phyloP scores from a whole-genome alignment of 2,888 invertebrate species.

The Brachylomia viminalis region DNA sequence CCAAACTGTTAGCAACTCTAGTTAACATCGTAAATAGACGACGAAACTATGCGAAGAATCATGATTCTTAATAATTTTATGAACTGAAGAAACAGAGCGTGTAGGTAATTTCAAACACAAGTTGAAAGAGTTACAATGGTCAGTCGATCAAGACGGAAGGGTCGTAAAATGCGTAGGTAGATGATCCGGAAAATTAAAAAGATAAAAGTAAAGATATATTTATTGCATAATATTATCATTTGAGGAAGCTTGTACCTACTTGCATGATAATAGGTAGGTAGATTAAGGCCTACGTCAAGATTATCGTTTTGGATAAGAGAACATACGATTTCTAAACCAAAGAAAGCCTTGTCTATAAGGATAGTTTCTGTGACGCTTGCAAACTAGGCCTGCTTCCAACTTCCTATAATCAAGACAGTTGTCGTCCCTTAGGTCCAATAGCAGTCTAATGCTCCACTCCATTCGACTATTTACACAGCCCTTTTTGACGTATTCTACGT shows the following conservation, averaged over 20 bases:
- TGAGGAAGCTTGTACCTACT: neutral
- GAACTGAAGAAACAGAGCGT: conserved; percentile 15
- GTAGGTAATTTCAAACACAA: neutral
- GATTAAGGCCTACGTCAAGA: neutral
- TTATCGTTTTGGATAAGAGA: neutral
- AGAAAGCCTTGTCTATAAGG: neutral
- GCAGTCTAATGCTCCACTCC: neutral
- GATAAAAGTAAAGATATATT: too few species aligned
- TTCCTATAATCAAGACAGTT: neutral
- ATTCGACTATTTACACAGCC: neutral
- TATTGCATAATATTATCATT: too few species aligned
- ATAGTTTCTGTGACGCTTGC: neutral
- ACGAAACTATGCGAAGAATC: neutral
- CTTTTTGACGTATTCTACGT: neutral
- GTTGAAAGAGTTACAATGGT: neutral
- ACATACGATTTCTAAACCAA: neutral
- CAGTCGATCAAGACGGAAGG: conserved; percentile 1
- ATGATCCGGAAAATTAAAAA: conserved; percentile 1
- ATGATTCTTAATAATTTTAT: neutral
- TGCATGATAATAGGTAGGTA: neutral
- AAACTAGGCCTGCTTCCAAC: too few species aligned
- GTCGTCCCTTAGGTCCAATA: too few species aligned
- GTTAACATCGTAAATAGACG: neutral
- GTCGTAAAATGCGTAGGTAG: neutral
- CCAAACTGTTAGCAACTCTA: neutral